Evolutionary conservation across 2,113 vertebrate genomes (phyloP), one percentile per base, ranked within the genome.

Genomic region (Misgurnus anguillicaudatus): DNA sequence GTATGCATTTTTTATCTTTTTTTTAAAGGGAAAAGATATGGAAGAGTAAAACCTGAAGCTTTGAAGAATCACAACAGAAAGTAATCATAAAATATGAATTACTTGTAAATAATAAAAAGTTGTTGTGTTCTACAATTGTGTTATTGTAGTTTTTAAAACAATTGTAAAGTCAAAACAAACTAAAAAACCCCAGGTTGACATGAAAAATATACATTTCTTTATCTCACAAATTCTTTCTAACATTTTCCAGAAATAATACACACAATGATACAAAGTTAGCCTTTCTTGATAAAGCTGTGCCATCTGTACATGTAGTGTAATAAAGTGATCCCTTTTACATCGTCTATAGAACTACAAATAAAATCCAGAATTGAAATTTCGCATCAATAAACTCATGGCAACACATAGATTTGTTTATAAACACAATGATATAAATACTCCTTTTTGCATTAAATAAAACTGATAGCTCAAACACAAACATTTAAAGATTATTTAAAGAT

Each of bases 141-240:
- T 36, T 31, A 8, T 38, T 17, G 36, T 3, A 51, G 10, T 66
- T 7, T n/a, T 57, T 57, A 1, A 68, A 4, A 10, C 48, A 38
- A 39, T 75, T 73, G 47, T 77, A 5, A 38, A 58, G 14, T 19
- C 78, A 79, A 75, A 38, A 80, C 77, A 39, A 72, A 65, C 75
- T 21, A 70, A 74, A 83, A 57, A 76, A 31, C 2, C 2, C 64
- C 45, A 61, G 82, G 78, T 82, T 91, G 84, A 31, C 24, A 31
- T 31, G 24, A 31, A 31, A 31, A 31, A 31, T 31, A 24, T 24
- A 24, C 24, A 24, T 83, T 89, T 89, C 87, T 89, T 94, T 94
- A 93, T 92, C 90, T 93, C 90, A 92, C 89, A 89, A 90, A 89
- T 85, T 83, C 78, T 85, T 92, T 92, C 87, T 93, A 94, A 93